These are phyloP conservation scores for Orientallactaga bullata DNA, from an alignment of 2,113 vertebrate species.

Conservation along the genomic window DNA sequence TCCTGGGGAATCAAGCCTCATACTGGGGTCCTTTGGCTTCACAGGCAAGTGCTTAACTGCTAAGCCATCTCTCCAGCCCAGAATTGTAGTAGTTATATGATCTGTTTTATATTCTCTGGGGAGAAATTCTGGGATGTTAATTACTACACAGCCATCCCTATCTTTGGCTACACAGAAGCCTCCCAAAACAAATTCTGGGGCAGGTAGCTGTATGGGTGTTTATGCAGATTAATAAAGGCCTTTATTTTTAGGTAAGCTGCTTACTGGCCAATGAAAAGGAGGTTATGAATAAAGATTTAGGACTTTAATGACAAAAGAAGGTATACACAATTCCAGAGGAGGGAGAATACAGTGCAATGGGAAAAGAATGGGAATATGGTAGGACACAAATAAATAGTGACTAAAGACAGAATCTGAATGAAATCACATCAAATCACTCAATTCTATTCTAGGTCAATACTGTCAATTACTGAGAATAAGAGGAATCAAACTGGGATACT, in stretches of 20 bases:
- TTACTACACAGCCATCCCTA: not conserved
- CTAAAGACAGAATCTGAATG: not conserved
- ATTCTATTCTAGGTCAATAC: slow-evolving; percentile 26
- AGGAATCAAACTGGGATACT: not conserved
- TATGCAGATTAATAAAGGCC: not conserved
- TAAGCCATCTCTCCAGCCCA: no score
- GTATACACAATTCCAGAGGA: not conserved
- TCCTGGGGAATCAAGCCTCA: no score
- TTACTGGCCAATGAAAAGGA: slow-evolving; percentile 26
- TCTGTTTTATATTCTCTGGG: not conserved
- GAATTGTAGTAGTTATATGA: not conserved
- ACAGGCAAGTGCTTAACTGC: no score
- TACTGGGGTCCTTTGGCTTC: no score
- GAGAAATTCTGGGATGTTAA: not conserved
- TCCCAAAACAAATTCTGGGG: not conserved
- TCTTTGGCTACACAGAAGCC: not conserved
- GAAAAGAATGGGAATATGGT: slow-evolving; percentile 14
- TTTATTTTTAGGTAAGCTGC: not conserved
- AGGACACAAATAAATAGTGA: not conserved
- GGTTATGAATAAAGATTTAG: not conserved
- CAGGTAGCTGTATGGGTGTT: not conserved
- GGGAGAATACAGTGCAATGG: not conserved
- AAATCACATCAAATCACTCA: slow-evolving; percentile 24
- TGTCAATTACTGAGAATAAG: slow-evolving; percentile 20
- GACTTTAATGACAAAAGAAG: slow-evolving; percentile 26